Conservation (phyloP, 2,888 invertebrate species). For the Odiellus spinosus region DNA sequence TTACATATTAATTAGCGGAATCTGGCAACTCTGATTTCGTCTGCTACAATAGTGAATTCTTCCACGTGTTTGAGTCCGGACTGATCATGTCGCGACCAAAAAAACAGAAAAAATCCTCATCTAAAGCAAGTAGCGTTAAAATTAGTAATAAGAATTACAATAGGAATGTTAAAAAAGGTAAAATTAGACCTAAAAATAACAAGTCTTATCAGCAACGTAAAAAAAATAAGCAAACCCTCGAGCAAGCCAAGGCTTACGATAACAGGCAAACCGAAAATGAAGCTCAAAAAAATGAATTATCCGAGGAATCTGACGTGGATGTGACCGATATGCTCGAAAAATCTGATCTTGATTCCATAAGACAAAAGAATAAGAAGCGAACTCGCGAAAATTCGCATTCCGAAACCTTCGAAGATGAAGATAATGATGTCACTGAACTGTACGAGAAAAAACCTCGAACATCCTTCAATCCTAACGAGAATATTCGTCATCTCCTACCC, state of each 20-base stretch:
- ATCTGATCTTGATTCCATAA: background rate
- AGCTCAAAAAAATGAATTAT: background rate
- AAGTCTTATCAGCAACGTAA: background rate
- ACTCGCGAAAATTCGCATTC: background rate
- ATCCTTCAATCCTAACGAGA: background rate
- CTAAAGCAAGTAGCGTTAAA: background rate
- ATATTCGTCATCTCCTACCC: slow-evolving; percentile 9
- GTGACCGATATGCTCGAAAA: background rate
- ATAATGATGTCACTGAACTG: slow-evolving; percentile 3
- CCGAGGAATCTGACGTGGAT: background rate
- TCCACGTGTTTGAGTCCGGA: too few species aligned
- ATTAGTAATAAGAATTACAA: background rate
- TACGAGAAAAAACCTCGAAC: slow-evolving; percentile 12
- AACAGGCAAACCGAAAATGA: background rate
- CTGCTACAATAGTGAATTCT: too few species aligned
- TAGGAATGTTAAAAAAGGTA: background rate
- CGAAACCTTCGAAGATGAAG: background rate
- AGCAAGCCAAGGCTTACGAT: background rate
- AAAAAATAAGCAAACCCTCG: background rate
- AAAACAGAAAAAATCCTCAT: too few species aligned
- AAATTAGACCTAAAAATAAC: background rate
- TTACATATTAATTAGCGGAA: too few species aligned
- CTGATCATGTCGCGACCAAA: too few species aligned
- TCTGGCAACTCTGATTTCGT: too few species aligned
- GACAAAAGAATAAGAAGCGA: background rate